Evolutionary conservation across 2,888 invertebrate genomes (phyloP), one percentile per base, ranked within the genome.

Genomic region (Uloborus plumipes): DNA sequence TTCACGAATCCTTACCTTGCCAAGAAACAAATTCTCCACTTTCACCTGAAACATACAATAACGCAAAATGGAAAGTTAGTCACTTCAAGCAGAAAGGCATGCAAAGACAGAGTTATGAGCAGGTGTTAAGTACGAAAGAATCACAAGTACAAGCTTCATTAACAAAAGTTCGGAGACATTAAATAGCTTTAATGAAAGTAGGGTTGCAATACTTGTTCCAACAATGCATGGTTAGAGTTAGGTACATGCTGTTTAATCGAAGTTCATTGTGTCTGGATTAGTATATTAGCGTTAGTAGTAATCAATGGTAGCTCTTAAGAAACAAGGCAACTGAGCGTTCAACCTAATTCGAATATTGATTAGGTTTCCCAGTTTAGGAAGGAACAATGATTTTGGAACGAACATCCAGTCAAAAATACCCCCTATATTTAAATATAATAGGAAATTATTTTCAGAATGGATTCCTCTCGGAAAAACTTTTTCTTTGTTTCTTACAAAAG

Each of bases 21-120:
- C 88, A 88, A 80, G 88, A 87, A 80, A 87, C 87, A 86, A 87
- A 87, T 75, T 87, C 87, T 79, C 87, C 93, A 91, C 92, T 92
- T 91, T 93, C 93, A 92, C 93, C 93, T 93, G 92, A 91, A 91
- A 91, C 72, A 39, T 11, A 39, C 9, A 59, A 84, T 51, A 83
- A 77, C 65, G 73, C 51, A 77, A 69, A 77, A 70, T 39, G 73
- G 50, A 73, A 83, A 67, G 83, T 83, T 83, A 83, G 83, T 71
- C 47, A 22, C 47, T 67, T 53, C 26, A 74, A 81, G 73, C 71
- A 76, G 39, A 39, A 39, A 11, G 65, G 81, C 81, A 82, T 82
- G 81, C 81, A 39, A 55, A 18, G 20, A 55, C 18, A 20, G n/a
- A 18, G 14, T 55, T 55, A 55, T n/a, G 20, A 18, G n/a, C 55